A percentile compares a stretch with the other conserved stretches of the same genome.
phyloP scores from a whole-genome alignment of 2,888 invertebrate species.

The Ichneumoninae sp. region DNA sequence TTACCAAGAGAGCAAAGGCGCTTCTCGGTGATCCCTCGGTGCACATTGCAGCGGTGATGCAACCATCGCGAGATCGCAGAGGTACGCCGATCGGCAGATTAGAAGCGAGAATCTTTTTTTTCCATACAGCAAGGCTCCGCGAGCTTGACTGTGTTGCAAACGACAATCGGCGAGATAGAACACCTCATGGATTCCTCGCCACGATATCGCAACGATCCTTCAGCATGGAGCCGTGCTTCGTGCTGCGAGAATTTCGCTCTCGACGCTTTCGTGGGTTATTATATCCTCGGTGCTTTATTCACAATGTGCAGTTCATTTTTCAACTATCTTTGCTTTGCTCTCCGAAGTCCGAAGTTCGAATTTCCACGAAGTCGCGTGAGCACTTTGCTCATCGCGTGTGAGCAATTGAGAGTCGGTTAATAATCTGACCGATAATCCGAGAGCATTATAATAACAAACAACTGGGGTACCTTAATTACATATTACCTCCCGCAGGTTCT shows the following conservation, averaged over 20 bases:
- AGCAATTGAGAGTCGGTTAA: neutral
- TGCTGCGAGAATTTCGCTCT: neutral
- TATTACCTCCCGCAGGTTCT: neutral
- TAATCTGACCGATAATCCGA: neutral
- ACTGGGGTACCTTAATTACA: neutral
- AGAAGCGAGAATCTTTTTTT: neutral
- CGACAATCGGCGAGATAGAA: neutral
- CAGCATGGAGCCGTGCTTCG: neutral
- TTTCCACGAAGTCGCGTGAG: neutral
- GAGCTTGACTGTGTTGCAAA: neutral
- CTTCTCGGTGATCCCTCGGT: constrained; percentile 16
- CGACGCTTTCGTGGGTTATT: neutral
- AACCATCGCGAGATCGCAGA: constrained; percentile 3
- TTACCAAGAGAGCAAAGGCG: constrained; percentile 6
- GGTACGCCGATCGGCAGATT: neutral
- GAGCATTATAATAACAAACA: neutral
- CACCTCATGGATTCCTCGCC: neutral
- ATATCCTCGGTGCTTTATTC: neutral
- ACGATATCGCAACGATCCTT: neutral
- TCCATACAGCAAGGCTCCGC: neutral
- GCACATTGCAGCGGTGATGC: neutral
- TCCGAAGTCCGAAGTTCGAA: neutral
- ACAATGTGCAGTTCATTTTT: neutral
- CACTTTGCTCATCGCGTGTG: constrained; percentile 8
- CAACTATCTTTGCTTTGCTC: neutral